Percentiles rank a stretch among this genome's conserved stretches.
phyloP scores from a whole-genome alignment of 2,888 invertebrate genomes.

The Rotaria macrura region DNA sequence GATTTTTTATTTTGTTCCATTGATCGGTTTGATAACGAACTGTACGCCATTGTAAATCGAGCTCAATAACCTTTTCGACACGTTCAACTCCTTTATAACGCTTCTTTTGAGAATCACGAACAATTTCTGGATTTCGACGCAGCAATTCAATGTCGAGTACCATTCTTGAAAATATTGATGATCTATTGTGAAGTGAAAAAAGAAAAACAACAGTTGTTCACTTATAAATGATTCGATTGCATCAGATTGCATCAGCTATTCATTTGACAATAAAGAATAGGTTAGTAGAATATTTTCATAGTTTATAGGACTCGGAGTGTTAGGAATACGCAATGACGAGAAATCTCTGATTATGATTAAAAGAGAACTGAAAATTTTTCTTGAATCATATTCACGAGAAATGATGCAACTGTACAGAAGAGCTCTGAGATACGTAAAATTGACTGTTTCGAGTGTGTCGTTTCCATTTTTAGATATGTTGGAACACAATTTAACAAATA shows the following conservation, averaged over 20 bases:
- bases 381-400: too few relatives aligned
- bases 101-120: conserved; percentile 79
- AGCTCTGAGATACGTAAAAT: too few relatives aligned
- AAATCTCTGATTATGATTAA: too few relatives aligned
- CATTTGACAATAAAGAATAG: not conserved
- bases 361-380: too few relatives aligned
- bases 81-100: conserved; percentile 81
- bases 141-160: conserved; percentile 91
- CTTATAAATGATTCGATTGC: not conserved
- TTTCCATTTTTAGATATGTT: too few relatives aligned
- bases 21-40: conserved; percentile 80
- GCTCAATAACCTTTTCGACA: conserved; percentile 78
- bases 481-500: not conserved
- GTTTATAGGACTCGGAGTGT: not conserved
- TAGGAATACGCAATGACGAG: not conserved
- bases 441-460: too few relatives aligned
- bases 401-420: too few relatives aligned
- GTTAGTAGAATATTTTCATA: not conserved
- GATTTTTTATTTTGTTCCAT: conserved; percentile 85
- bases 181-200: not conserved
- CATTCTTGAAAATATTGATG: conserved; percentile 56
- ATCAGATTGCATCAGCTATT: not conserved
- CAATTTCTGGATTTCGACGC: conserved; percentile 77
- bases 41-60: conserved; percentile 76
- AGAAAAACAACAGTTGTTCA: not conserved